A percentile compares a stretch with the other conserved stretches of the same genome.
phyloP scores from a whole-genome alignment of 2,888 invertebrate genomes.

The Alcis repandata region DNA sequence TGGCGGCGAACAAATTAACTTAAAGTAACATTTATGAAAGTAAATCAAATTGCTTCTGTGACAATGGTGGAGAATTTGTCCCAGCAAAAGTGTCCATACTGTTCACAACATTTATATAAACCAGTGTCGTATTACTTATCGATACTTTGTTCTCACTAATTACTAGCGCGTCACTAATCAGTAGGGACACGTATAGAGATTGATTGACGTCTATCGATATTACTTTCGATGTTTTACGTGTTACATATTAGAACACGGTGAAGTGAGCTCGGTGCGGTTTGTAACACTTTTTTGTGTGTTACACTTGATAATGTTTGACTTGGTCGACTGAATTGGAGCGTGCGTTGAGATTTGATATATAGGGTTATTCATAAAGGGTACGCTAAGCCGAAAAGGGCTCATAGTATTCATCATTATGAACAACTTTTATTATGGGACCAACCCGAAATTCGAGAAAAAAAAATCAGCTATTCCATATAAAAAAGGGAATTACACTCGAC shows the following conservation, averaged over 20 bases:
- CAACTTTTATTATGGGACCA: no score
- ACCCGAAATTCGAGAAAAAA: no score
- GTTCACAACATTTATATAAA: background rate
- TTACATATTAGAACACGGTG: constrained; percentile 68
- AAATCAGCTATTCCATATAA: no score
- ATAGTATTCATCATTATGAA: no score
- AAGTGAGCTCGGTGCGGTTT: constrained; percentile 60
- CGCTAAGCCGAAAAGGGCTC: no score
- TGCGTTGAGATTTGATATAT: background rate
- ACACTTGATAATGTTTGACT: constrained; percentile 40
- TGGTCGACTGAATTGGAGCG: constrained; percentile 14
- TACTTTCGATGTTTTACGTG: constrained; percentile 65
- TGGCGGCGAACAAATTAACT: no score
- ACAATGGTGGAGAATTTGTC: no score
- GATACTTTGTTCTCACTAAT: constrained; percentile 58
- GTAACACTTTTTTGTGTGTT: constrained; percentile 56
- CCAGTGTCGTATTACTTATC: constrained; percentile 62
- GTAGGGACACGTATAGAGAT: constrained; percentile 72
- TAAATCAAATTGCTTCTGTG: no score
- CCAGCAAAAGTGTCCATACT: constrained; percentile 27
- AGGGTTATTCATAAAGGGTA: no score
- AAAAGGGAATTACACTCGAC: no score
- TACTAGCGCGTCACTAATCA: constrained; percentile 76
- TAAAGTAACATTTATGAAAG: no score
- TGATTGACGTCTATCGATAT: constrained; percentile 75